Evolutionary conservation across 1,140 invertebrate species (phyloP), one percentile per base, ranked within the genome.

Genomic region (Drosophila kikkawai): DNA sequence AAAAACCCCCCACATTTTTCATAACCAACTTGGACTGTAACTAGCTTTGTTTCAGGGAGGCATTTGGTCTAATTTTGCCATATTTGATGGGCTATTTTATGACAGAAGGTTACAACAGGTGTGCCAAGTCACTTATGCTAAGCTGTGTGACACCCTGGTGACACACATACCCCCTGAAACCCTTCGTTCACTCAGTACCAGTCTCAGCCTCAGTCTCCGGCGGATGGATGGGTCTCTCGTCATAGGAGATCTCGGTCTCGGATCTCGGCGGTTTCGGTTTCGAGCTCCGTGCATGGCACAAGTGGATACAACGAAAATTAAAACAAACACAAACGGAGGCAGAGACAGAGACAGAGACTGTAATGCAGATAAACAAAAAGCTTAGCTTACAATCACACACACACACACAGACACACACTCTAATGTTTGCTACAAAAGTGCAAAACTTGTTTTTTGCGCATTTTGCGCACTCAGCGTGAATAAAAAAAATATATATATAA

Each of bases 401-500:
- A 39, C 39, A 75, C 39, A 53, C 29, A 39, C 39, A 75, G 34
- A 69, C 50, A 36, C 45, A 56, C 61, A 34, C 63, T 73, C 34
- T 39, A 29, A n/a, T 51, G 39, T 44, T 79, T 60, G 83, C 83
- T 64, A 69, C 76, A 77, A 73, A 88, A 77, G 84, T 90, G 85
- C 85, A 88, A 88, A 88, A 88, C 85, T 90, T 75, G 85, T 88
- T 88, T 87, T 87, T 88, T 90, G 86, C 85, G 84, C 84, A 84
- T 88, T 90, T 88, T 88, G 84, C 82, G 86, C 85, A 90, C 86
- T 85, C 82, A 85, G 85, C 85, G 85, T 85, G 69, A 88, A 80
- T 56, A 26, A 2, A 15, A 53, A 45, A 55, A 51, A 17, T 17
- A 32, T 34, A 9, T 13, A 22, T 22, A 47, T 1, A 15, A 48